Evolutionary conservation across 2,113 vertebrate genomes (phyloP), one percentile per base, ranked within the genome.

Genomic region (Xerus inauris): DNA sequence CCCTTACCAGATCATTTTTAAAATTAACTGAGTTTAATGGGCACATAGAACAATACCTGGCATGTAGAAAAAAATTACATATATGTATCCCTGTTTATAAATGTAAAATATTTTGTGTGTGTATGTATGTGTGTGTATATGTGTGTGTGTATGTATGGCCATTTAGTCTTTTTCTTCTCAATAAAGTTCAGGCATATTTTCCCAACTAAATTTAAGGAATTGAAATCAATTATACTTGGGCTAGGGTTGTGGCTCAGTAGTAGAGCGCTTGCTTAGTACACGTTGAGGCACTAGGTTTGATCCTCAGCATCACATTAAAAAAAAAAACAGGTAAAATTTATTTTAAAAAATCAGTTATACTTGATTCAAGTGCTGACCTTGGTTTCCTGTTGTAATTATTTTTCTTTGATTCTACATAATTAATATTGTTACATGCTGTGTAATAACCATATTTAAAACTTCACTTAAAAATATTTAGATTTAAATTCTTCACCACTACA

Each of bases 401-500:
- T 94, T 77, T 82, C 47, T 93, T 94, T 86, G n/a, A 85, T 76
- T 92, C 87, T 94, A 67, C 49, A 14, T 0, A 42, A 3, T 80
- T 87, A 77, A 17, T 59, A 80, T 86, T 75, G 8, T 86, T 26
- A 26, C 72, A 20, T 89, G n/a, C 19, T 1, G 2, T 42, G 11
- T 93, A 92, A 94, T 42, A 88, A n/a, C n/a, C 95, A 19, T 95
- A 81, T 87, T 89, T 95, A 97, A 89, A 69, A 5, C 32, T 83
- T 92, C 67, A 90, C 62, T 85, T 91, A 82, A 94, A 65, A 38
- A 32, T 81, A 24, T 92, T 82, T 82, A 72, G 71, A 71, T 87
- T 97, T 87, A 57, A 92, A 89, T 79, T 96, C 45, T 90, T 12
- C 47, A 86, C 19, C 13, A 72, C 64, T 35, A 42, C 24, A 38